Evolutionary conservation across 2,888 invertebrate genomes (phyloP), one percentile per base, ranked within the genome.

Genomic region (Bellardia pandia): DNA sequence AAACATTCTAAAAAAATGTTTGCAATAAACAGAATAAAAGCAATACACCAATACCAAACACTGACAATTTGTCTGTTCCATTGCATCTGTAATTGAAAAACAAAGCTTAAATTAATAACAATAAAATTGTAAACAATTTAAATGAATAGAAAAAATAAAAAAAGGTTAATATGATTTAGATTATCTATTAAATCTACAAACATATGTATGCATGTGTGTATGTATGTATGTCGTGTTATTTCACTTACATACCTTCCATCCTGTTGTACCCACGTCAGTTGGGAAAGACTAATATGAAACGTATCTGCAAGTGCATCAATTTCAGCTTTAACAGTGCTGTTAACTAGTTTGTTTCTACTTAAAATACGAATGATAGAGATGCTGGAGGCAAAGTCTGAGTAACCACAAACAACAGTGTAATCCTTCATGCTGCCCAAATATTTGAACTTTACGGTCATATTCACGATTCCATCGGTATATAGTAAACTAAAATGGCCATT

Each of bases 351-450:
- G 3, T 51, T 77, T 81, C 88, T 75, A 30, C 45, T 85, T 16
- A 91, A 78, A 7, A 91, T 71, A 3, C 89, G 89, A 9, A 90
- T 33, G 2, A 88, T 81, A 1, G 83, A 75, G 2, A 76, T 13
- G n/a, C 74, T 42, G 13, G 80, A 8, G 4, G 88, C 89, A 13
- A 88, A 6, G 14, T 77, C 85, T 6, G 89, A 75, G 53, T 89
- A 89, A 30, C 91, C 91, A 62, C 91, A 91, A 2, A 91, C 51
- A 0, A 89, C 0, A 2, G 89, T 79, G 37, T 88, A 6, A 4
- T 37, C n/a, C 6, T 0, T 40, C 23, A 42, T 89, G n/a, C 76
- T 86, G 0, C 58, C 64, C 7, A 89, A 66, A 40, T 91, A 9
- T 42, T 90, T 90, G 69, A 90, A 91, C 6, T 84, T 89, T 11